Conservation (phyloP, 2,888 invertebrate genomes). For the Caenorhabditis becei region DNA sequence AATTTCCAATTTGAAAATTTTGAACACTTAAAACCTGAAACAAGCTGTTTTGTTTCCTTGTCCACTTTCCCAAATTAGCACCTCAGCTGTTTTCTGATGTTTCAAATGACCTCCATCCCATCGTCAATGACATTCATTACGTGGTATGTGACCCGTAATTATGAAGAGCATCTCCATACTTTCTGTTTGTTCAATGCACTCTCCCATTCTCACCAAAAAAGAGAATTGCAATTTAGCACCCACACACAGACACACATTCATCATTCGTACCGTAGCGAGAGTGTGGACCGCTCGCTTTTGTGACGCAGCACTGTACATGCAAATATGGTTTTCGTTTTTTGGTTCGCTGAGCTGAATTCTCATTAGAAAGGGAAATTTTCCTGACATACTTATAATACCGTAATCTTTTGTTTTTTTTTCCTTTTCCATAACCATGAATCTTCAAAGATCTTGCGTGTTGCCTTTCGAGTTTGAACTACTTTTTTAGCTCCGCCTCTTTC, state of each 20-base stretch:
- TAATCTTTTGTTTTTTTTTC: no score
- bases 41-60: no score
- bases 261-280: conserved; percentile 4
- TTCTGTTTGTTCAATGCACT: conserved; percentile 4
- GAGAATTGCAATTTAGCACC: conserved; percentile 5
- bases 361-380: not conserved
- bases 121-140: not conserved
- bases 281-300: not conserved
- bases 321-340: not conserved
- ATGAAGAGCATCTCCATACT: not conserved
- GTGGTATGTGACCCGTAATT: not conserved
- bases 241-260: not conserved
- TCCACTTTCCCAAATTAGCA: no score
- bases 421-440: no score
- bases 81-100: no score
- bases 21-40: no score
- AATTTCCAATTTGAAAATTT: no score
- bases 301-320: conserved; percentile 1
- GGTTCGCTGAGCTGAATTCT: not conserved
- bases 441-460: no score
- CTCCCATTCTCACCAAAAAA: conserved; percentile 6
- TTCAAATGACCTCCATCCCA: not conserved
- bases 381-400: no score
- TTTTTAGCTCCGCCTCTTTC: no score
- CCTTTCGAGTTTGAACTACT: not conserved